Evolutionary conservation across 2,888 invertebrate genomes (phyloP).

Genomic region (Rhamphomyia laevipes): DNA sequence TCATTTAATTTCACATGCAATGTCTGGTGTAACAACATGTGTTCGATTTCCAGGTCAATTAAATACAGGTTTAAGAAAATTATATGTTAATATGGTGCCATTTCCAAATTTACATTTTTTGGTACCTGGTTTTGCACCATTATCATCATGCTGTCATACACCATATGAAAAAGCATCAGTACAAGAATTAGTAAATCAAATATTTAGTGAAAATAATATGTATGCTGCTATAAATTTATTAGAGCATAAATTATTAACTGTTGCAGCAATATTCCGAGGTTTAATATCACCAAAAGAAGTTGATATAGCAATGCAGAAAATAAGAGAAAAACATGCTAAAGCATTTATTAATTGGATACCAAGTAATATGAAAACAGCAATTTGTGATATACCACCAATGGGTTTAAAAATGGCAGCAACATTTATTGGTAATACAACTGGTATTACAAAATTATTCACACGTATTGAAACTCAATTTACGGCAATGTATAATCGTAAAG

Average conservation of each 20-base stretch:
- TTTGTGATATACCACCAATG: constrained; percentile 74
- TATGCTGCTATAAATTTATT: constrained; percentile 72
- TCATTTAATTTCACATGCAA: constrained; percentile 29
- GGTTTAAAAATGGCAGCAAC: constrained; percentile 78
- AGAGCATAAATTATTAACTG: constrained; percentile 64
- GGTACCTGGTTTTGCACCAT: constrained; percentile 67
- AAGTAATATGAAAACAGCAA: constrained; percentile 73
- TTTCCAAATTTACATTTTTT: constrained; percentile 81
- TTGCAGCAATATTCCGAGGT: constrained; percentile 58
- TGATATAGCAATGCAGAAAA: constrained; percentile 46
- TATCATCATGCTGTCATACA: constrained; percentile 53
- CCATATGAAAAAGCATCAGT: constrained; percentile 56
- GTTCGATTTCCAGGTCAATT: constrained; percentile 84
- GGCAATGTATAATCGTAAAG: neutral
- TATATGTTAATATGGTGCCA: constrained; percentile 87
- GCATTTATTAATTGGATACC: constrained; percentile 75
- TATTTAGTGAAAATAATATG: constrained; percentile 71
- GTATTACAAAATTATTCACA: constrained; percentile 68
- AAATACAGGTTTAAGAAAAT: constrained; percentile 72
- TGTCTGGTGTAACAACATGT: constrained; percentile 61
- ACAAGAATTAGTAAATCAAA: constrained; percentile 55
- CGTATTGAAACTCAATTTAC: constrained; percentile 41
- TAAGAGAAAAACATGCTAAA: constrained; percentile 62
- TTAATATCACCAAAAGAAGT: constrained; percentile 41
- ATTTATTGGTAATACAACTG: constrained; percentile 72